These are phyloP conservation scores for Apogon hyalosoma DNA, from an alignment of 2,797 vertebrate species.

Conservation along the genomic window DNA sequence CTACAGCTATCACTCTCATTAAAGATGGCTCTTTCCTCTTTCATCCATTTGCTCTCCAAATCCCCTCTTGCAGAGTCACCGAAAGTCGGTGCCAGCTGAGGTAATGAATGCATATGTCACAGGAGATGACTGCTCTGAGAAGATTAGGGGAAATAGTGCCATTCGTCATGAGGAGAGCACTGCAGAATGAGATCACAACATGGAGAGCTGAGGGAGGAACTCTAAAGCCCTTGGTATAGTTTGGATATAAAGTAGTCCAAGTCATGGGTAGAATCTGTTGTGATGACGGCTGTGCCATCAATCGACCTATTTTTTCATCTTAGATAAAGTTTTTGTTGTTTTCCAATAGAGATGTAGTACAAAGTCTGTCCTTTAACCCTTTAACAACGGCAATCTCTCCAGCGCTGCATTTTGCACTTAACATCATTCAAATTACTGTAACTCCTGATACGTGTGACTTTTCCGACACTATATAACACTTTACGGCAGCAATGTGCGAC, in stretches of 20 bases:
- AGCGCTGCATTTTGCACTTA: too few species aligned
- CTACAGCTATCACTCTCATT: slow-evolving; percentile 9
- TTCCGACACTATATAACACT: too few species aligned
- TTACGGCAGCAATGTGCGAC: too few species aligned
- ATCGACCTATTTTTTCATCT: slow-evolving; percentile 23
- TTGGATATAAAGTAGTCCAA: slow-evolving; percentile 9
- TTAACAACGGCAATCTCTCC: too few species aligned
- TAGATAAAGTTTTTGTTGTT: slow-evolving; percentile 19
- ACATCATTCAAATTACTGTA: too few species aligned
- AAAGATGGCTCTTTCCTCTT: slow-evolving; percentile 20
- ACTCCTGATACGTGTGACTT: too few species aligned
- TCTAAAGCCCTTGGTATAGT: slow-evolving; percentile 5
- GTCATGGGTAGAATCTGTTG: slow-evolving; percentile 4
- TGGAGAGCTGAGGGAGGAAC: slow-evolving; percentile 32
- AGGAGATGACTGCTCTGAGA: slow-evolving; percentile 55
- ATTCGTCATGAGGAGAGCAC: slow-evolving; percentile 60
- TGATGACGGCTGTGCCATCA: slow-evolving; percentile 4
- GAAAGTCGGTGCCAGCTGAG: slow-evolving; percentile 23
- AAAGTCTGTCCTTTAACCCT: neutral
- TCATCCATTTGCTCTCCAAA: slow-evolving; percentile 4
- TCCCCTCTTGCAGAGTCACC: slow-evolving; percentile 8
- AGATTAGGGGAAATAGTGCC: slow-evolving; percentile 50
- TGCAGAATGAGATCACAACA: slow-evolving; percentile 63
- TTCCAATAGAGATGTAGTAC: slow-evolving; percentile 2
- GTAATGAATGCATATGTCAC: slow-evolving; percentile 70